Evolutionary conservation across 2,888 invertebrate genomes (phyloP), one percentile per base, ranked within the genome.

Genomic region (Cataglyphis cursor): DNA sequence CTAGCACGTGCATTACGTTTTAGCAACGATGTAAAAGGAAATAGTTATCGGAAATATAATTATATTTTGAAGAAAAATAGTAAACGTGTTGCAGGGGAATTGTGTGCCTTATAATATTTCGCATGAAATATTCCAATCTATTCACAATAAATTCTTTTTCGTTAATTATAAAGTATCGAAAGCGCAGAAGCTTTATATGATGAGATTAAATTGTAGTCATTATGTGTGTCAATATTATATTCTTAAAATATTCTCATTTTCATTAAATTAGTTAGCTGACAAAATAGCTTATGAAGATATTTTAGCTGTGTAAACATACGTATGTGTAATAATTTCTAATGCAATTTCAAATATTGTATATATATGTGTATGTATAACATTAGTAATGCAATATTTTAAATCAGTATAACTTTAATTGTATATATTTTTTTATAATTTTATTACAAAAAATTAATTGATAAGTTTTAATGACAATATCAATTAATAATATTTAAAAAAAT

Each of bases 1-100:
- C 51, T 57, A 61, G 73, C 72, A 18, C 62, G 84, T 84, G 82
- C 64, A 64, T 51, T 65, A 66, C 65, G 66, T 70, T 74, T 76
- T 59, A 80, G 72, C 59, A 73, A 83, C 51, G 57, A 59, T 51
- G 57, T 59, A 57, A 75, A 48, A 75, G 70, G 59, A 68, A 57
- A 78, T 68, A 15, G 57, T 78, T 78, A 44, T 82, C 35, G 66
- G 59, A n/a, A 41, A 64, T 38, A 38, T 57, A 57, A 78, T 78
- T 78, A 65, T 78, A 65, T 75, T 57, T 76, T 66, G 81, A 18
- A 31, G 28, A 10, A 6, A n/a, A 15, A n/a, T 8, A 5, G 41
- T 8, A 28, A 21, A 18, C 24, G 24, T n/a, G 65, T 18, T 35
- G 41, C 12, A 31, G 38, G 10, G 15, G 31, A 9, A 24, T 68